phyloP scores from a whole-genome alignment of 2,888 invertebrate species.

The Amaurobius ferox region DNA sequence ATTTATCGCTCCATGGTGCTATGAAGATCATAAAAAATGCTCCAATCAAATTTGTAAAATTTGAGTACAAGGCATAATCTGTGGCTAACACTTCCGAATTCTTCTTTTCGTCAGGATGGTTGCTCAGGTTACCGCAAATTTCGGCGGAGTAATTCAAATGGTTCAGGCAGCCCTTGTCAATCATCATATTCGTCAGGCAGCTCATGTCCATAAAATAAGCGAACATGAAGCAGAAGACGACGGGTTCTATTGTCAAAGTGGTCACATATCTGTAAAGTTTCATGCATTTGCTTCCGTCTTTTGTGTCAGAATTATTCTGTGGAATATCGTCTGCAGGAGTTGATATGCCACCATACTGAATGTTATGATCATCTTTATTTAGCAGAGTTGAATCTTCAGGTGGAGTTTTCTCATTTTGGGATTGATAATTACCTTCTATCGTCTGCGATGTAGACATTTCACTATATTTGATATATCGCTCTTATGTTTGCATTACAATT shows the following conservation, averaged over 20 bases:
- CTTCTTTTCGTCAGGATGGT: conserved; percentile 3
- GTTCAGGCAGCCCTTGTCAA: conserved; percentile 52
- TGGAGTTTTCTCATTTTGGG: no score
- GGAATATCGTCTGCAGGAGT: conserved; percentile 12
- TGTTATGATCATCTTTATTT: conserved; percentile 15
- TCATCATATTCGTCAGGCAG: conserved; percentile 48
- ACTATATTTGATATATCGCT: no score
- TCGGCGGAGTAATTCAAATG: conserved; percentile 35
- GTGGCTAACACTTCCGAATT: conserved; percentile 37
- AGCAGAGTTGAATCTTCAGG: no score
- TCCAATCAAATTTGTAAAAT: conserved; percentile 22
- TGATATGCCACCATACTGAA: conserved; percentile 23
- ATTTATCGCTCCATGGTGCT: conserved; percentile 64
- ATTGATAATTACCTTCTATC: no score
- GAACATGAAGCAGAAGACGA: conserved; percentile 42
- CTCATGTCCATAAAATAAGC: conserved; percentile 20
- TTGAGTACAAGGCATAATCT: conserved; percentile 34
- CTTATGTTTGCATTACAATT: no score
- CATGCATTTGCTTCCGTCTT: not conserved
- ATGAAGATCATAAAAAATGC: conserved; percentile 56
- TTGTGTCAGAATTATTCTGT: not conserved
- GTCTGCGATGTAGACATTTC: no score
- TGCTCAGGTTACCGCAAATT: conserved; percentile 42
- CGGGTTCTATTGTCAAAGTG: conserved; percentile 55
- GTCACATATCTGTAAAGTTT: not conserved